These are phyloP conservation scores for Aeoliscus strigatus DNA, from an alignment of 2,797 vertebrate species.

Conservation along the genomic window DNA sequence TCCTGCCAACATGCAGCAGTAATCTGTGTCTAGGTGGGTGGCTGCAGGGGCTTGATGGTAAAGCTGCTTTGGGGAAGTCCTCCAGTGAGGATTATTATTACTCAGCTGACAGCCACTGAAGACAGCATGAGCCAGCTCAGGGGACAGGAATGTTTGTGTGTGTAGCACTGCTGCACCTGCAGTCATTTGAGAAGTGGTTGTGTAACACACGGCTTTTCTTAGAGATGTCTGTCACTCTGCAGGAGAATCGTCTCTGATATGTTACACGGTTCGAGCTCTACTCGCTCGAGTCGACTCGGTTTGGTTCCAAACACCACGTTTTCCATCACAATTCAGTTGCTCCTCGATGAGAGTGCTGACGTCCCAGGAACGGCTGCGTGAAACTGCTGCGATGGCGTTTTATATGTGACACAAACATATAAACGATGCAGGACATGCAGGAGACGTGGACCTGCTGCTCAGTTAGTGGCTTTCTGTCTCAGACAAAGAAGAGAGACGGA, in stretches of 20 bases:
- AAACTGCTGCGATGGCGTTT: too few species aligned
- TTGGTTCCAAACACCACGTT: too few species aligned
- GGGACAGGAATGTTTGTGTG: constrained; percentile 15
- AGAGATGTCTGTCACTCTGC: constrained; percentile 1
- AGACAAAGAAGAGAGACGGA: too few species aligned
- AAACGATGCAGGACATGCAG: too few species aligned
- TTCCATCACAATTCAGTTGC: too few species aligned
- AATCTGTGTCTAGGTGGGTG: constrained; percentile 60
- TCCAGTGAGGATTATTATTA: constrained; percentile 65
- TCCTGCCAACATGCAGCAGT: constrained; percentile 42
- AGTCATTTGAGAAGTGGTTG: constrained; percentile 27
- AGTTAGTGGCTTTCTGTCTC: too few species aligned
- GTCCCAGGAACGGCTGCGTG: too few species aligned
- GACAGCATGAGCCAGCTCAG: constrained; percentile 28
- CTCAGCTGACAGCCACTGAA: constrained; percentile 49
- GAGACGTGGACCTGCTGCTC: too few species aligned
- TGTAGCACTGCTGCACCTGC: constrained; percentile 32
- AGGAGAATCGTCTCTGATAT: neutral
- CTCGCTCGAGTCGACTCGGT: too few species aligned
- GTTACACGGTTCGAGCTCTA: too few species aligned
- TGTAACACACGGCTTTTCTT: constrained; percentile 6
- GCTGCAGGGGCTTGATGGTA: constrained; percentile 47
- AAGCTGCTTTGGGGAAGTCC: constrained; percentile 66
- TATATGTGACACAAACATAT: too few species aligned
- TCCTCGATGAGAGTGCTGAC: too few species aligned